Base-by-base conservation (phyloP, 2,113 vertebrate genomes). In the Hipposideros armiger region DNA sequence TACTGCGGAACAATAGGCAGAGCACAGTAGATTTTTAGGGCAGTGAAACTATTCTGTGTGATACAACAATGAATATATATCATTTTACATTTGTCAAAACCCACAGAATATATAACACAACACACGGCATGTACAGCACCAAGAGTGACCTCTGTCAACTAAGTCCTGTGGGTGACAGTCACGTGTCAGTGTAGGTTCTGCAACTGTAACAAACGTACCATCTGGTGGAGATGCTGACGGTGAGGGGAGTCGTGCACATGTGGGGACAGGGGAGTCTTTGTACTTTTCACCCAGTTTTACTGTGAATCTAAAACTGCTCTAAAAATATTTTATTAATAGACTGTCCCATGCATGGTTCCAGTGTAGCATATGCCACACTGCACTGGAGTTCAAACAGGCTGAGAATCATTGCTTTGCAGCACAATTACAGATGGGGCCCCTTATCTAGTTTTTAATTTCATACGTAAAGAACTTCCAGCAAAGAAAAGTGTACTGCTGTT, bases 261-360 rank as follows among this genome's bases (percentile, higher is more conserved):
- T 2, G 11, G 36, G 40, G 50, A 20, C 45, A 28, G 45, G 45
- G 28, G 11, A 54, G 15, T 13, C 64, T 45, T 42, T 15, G 28
- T 7, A 36, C 66, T 40, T 72, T 13, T 42, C 20, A 13, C 66
- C 42, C 74, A 7, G 11, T n/a, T 72, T 14, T 54, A 19, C 1
- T 20, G 76, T n/a, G 26, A 81, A 54, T 26, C 45, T 62, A 14
- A 52, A 26, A 42, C 45, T 62, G 32, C 66, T 73, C n/a, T 45
- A 76, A 20, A 76, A 36, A 69, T 7, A 54, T n/a, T 11, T 30
- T 19, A 62, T 22, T 2, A 62, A 14, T 28, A 62, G 54, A 50
- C 6, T 11, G 32, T 30, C 42, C 66, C 42, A 3, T 0, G 13
- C 52, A 2, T 0, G 2, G 28, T 1, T 36, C 36, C 24, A 32